Evolutionary conservation across 2,888 invertebrate genomes (phyloP), one percentile per base, ranked within the genome.

Genomic region (Saturnia pavonia): DNA sequence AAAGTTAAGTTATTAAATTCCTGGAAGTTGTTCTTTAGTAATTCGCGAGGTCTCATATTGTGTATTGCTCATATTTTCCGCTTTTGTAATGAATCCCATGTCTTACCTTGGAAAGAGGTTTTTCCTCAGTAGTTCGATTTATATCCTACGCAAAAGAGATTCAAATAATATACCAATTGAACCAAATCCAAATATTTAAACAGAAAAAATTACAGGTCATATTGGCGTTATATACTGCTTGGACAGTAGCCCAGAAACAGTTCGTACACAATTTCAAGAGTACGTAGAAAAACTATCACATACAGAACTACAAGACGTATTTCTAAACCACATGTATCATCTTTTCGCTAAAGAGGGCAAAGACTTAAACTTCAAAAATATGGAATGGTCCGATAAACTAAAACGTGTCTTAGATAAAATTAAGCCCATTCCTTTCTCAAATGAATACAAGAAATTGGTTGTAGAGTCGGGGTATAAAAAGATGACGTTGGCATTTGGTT

Each of bases 211-310:
- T 82, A 9, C 82, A 89, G 88, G 88, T 73, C 77, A 80, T 54
- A 72, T 77, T 60, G 88, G 88, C 57, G 74, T 80, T 22, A 81
- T 88, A 0, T 85, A 79, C 68, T 88, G 88, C 72, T 77, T 88
- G 72, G 87, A 88, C 69, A 85, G 87, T 74, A 88, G 89, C 73
- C 88, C 89, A 25, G 87, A 86, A 73, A 81, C 80, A 67, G 72
- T 87, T 69, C 78, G 74, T 67, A 73, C 71, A 34, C 87, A 85
- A 69, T 71, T 88, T 3, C 76, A 83, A n/a, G 76, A 82, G 3
- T 76, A 83, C 72, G 71, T 86, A 48, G 86, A 86, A 1, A 74
- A 80, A 12, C 57, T 82, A 57, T 76, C 79, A 6, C 78, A 82
- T 25, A 69, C 71, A 19, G 74, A n/a, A n/a, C n/a, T n/a, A n/a